Evolutionary conservation across 1,140 invertebrate genomes (phyloP).

Genomic region (Cecropterus lyciades): DNA sequence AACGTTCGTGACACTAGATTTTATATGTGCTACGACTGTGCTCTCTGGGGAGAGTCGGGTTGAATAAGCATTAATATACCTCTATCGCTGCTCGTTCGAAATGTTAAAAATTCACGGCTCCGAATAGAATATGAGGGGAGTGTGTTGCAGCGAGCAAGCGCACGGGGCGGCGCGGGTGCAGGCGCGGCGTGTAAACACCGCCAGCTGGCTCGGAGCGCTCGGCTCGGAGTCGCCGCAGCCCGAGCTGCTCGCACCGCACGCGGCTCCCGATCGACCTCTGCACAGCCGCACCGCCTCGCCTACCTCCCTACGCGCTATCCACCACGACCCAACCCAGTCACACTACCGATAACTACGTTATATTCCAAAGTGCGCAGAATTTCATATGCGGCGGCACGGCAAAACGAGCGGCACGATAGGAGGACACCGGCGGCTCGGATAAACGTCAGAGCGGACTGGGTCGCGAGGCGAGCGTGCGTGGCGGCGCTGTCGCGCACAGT

Average conservation of each 20-base stretch:
- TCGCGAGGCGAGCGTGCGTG: slow-evolving; percentile 77
- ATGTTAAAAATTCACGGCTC: slow-evolving; percentile 77
- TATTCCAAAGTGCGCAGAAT: slow-evolving; percentile 63
- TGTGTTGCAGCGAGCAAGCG: slow-evolving; percentile 63
- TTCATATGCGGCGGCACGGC: slow-evolving; percentile 55
- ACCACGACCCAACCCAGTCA: slow-evolving; percentile 39
- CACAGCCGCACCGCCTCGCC: slow-evolving; percentile 44
- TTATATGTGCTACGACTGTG: slow-evolving; percentile 73
- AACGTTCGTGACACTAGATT: slow-evolving; percentile 71
- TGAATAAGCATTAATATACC: slow-evolving; percentile 78
- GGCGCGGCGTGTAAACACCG: slow-evolving; percentile 75
- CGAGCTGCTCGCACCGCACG: slow-evolving; percentile 46
- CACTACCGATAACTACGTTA: slow-evolving; percentile 41
- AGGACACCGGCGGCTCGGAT: slow-evolving; percentile 72
- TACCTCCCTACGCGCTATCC: slow-evolving; percentile 32
- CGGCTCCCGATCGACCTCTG: slow-evolving; percentile 46
- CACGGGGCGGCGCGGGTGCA: slow-evolving; percentile 58
- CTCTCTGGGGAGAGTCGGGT: slow-evolving; percentile 67
- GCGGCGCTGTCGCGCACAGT: slow-evolving; percentile 69
- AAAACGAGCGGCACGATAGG: slow-evolving; percentile 50
- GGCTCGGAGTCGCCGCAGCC: slow-evolving; percentile 45
- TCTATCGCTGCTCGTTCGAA: slow-evolving; percentile 70
- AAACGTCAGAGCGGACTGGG: slow-evolving; percentile 80
- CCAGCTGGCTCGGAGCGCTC: slow-evolving; percentile 62
- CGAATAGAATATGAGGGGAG: slow-evolving; percentile 75